These are phyloP conservation scores for Apus apus DNA, from an alignment of 2,113 vertebrate species.

Conservation along the genomic window DNA sequence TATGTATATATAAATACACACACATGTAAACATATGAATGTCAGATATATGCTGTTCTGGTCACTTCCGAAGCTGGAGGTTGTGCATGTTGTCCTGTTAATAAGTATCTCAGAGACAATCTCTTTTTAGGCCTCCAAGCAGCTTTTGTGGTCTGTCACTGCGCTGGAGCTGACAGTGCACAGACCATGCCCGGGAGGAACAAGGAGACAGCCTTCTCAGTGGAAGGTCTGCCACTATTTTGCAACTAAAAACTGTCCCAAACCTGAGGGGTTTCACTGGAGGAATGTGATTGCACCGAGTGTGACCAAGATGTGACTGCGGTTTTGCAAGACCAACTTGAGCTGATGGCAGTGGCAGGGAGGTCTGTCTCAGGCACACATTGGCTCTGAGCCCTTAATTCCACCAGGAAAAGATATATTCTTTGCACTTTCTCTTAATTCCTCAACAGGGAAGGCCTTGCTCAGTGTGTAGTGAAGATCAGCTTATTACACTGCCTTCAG, in stretches of 20 bases:
- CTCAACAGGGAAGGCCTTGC: neutral
- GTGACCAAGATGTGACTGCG: fast-evolving
- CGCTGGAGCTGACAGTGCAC: neutral
- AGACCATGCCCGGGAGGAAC: neutral
- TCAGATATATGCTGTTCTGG: neutral
- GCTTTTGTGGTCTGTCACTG: neutral
- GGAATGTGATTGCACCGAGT: fast-evolving
- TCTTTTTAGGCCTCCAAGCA: neutral
- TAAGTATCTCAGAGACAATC: neutral
- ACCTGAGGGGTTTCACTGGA: neutral
- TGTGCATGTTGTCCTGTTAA: neutral
- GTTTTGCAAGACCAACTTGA: neutral
- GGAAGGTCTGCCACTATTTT: neutral
- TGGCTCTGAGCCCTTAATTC: neutral
- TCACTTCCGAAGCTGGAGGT: neutral
- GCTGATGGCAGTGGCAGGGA: neutral
- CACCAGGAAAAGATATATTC: neutral
- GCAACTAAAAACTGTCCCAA: neutral
- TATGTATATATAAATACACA: fast-evolving
- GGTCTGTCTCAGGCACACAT: neutral
- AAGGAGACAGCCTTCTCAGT: neutral
- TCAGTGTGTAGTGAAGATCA: neutral
- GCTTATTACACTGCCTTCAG: neutral
- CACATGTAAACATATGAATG: neutral
- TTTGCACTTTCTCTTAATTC: neutral